Evolutionary conservation across 2,888 invertebrate genomes (phyloP).

Genomic region (Ochropleura leucogaster): DNA sequence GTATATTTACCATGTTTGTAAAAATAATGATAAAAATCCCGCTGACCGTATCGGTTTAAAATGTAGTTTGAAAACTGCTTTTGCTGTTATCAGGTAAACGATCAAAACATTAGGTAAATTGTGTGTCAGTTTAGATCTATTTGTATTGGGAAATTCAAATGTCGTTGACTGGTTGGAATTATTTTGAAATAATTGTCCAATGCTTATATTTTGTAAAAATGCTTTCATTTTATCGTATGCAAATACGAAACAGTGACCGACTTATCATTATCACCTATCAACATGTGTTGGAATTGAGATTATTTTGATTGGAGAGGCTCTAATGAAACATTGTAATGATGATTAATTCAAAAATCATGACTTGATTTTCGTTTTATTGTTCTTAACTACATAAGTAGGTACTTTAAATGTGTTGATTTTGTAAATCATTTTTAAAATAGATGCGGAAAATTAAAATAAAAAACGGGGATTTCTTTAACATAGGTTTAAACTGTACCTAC

Average conservation of each 20-base stretch:
- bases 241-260: conserved; percentile 46
- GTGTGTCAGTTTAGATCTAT: neutral
- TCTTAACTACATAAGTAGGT: conserved; percentile 2
- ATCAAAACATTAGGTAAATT: too few relatives aligned
- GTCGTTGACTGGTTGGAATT: neutral
- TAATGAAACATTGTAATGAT: conserved; percentile 33
- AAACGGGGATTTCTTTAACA: neutral
- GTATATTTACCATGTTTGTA: too few relatives aligned
- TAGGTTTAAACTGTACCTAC: neutral
- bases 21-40: too few relatives aligned
- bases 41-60: too few relatives aligned
- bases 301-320: conserved; percentile 39
- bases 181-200: neutral
- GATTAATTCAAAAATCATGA: conserved; percentile 19
- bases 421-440: neutral
- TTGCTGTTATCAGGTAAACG: neutral
- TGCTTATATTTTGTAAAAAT: conserved; percentile 3
- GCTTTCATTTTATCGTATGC: conserved; percentile 11
- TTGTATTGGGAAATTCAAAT: too few relatives aligned
- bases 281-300: conserved; percentile 20
- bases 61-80: neutral
- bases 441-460: neutral
- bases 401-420: neutral
- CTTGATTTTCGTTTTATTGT: conserved; percentile 5
- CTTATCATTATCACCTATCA: conserved; percentile 33